These are phyloP conservation scores for Enteromius trimaculatus DNA, from an alignment of 2,797 vertebrate genomes.

Conservation along the genomic window DNA sequence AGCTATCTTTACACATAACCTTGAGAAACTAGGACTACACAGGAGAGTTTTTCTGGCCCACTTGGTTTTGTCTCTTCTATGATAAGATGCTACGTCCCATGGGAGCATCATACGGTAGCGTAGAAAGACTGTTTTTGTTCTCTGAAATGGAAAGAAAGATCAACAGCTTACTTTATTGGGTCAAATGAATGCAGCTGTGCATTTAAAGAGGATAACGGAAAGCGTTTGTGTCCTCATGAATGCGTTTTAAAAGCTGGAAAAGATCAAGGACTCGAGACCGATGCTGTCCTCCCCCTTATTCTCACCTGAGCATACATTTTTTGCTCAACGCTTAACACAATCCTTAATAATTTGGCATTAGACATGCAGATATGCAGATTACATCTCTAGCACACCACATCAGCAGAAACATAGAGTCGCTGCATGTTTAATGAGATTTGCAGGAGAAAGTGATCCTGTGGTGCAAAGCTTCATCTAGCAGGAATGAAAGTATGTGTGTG, in stretches of 20 bases:
- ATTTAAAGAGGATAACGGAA: slow-evolving; percentile 31
- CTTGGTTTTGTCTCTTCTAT: slow-evolving; percentile 70
- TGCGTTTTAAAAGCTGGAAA: slow-evolving; percentile 2
- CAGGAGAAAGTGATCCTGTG: slow-evolving; percentile 36
- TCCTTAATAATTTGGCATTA: slow-evolving; percentile 37
- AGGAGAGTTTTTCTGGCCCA: slow-evolving; percentile 71
- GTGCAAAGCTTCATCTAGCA: slow-evolving; percentile 14
- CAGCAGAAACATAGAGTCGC: slow-evolving; percentile 47
- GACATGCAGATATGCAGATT: slow-evolving; percentile 41
- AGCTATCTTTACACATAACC: slow-evolving; percentile 82
- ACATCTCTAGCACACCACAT: slow-evolving; percentile 34
- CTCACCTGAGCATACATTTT: slow-evolving; percentile 14
- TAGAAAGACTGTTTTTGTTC: slow-evolving; percentile 61
- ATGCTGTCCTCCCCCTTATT: not conserved
- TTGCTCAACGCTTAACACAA: not conserved
- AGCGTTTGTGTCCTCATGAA: slow-evolving; percentile 19
- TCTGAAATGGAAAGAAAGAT: slow-evolving; percentile 56
- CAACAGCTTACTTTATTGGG: slow-evolving; percentile 61
- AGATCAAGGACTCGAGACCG: not conserved
- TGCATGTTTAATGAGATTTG: slow-evolving; percentile 54
- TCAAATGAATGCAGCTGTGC: slow-evolving; percentile 45
- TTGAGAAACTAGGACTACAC: slow-evolving; percentile 79
- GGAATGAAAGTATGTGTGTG: not conserved
- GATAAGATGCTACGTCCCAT: slow-evolving; percentile 58
- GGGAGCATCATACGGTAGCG: slow-evolving; percentile 25